Evolutionary conservation across 2,888 invertebrate species (phyloP).

Genomic region (Megastigmus dorsalis): DNA sequence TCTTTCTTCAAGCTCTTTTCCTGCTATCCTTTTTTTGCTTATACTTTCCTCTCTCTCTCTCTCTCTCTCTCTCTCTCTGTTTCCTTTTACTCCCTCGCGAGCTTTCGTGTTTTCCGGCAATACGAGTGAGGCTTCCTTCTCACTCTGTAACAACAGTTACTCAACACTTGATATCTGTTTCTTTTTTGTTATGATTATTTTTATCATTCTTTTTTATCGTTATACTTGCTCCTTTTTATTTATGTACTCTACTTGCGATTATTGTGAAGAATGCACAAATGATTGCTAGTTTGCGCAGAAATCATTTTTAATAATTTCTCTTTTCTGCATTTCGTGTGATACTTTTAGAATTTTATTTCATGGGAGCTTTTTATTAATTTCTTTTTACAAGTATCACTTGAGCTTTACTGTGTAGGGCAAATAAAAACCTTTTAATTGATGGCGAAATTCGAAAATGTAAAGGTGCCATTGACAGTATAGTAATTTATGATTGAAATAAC

Average conservation of each 20-base stretch:
- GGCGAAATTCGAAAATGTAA: too few relatives aligned
- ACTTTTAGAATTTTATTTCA: too few relatives aligned
- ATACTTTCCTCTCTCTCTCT: background rate
- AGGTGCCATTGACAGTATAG: too few relatives aligned
- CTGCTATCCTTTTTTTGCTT: slow-evolving; percentile 22
- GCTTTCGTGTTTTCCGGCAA: slow-evolving; percentile 10
- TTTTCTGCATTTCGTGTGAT: too few relatives aligned
- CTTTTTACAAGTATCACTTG: too few relatives aligned
- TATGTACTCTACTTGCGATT: background rate
- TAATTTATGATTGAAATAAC: too few relatives aligned
- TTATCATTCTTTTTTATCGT: background rate
- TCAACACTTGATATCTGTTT: slow-evolving; percentile 26
- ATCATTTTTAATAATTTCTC: background rate
- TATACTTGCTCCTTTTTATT: too few relatives aligned
- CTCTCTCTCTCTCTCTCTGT: background rate
- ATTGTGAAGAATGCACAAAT: background rate
- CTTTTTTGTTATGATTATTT: slow-evolving; percentile 5
- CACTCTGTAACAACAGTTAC: slow-evolving; percentile 23
- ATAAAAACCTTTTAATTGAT: too few relatives aligned
- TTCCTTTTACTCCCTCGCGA: too few relatives aligned
- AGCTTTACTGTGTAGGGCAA: too few relatives aligned
- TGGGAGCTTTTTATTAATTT: too few relatives aligned
- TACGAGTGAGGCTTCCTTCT: background rate
- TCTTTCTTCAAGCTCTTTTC: background rate
- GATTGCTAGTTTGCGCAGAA: background rate